Conservation (phyloP, 2,113 vertebrate genomes). For the Phaethon lepturus region DNA sequence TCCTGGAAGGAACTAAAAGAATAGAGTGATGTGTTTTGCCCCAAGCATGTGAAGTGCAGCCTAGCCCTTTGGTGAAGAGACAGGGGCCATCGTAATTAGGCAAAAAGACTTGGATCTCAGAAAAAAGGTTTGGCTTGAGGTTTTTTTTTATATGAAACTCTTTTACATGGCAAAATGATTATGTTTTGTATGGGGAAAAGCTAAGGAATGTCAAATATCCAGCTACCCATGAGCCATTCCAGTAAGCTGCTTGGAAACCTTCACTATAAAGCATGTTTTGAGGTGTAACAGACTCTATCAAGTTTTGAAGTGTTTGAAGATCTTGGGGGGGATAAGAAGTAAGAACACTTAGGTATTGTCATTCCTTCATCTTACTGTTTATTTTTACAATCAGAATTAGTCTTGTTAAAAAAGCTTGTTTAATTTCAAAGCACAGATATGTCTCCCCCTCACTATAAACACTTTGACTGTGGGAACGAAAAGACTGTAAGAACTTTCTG, state of each 20-base stretch:
- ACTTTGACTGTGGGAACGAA: neutral
- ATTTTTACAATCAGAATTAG: neutral
- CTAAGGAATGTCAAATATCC: neutral
- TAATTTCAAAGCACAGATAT: neutral
- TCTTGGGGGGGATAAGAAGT: neutral
- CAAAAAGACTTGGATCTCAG: neutral
- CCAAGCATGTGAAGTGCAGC: neutral
- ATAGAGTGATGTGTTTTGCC: rapidly evolving
- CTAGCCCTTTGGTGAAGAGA: neutral
- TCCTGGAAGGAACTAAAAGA: neutral
- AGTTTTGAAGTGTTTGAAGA: slow-evolving; percentile 13
- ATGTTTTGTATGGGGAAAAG: neutral
- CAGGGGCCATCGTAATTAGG: rapidly evolving
- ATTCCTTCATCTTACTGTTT: neutral
- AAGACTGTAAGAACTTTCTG: neutral
- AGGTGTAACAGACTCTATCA: neutral
- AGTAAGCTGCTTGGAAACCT: neutral
- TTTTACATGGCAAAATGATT: neutral
- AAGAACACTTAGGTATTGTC: neutral
- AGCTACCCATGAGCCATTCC: neutral
- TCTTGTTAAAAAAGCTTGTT: neutral
- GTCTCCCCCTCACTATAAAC: neutral
- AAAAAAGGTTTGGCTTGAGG: neutral
- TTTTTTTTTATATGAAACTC: neutral
- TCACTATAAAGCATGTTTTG: neutral